Base-by-base conservation (phyloP, 2,888 invertebrate genomes). In the Vanessa cardui region DNA sequence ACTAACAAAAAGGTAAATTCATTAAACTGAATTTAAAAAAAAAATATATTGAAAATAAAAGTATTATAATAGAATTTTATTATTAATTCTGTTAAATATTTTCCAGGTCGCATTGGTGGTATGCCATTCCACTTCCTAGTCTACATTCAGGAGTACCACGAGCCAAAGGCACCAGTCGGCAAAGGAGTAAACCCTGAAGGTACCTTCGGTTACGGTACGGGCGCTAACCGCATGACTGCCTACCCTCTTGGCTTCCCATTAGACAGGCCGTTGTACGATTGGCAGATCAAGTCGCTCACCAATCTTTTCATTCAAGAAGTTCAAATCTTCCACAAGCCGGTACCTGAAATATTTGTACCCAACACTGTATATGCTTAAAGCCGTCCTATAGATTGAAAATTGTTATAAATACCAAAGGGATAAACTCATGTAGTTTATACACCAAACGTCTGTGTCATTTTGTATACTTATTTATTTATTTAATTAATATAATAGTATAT, bases 101-200 rank as follows among this genome's bases (percentile, higher is more conserved):
- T 71, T 3, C n/a, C 76, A 89, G 89, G 89, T 82, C 86, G 81
- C 72, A 77, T 83, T 47, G 81, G 80, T 21, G 96, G 96, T 72
- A 93, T 94, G 90, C 93, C 94, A 39, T 94, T 94, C 82, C 92
- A 94, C 73, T 81, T 95, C 65, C 86, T 94, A 84, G 94, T 94
- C 61, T 92, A 94, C 80, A 93, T 95, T 69, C 88, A 93, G 62
- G 93, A 94, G 69, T 93, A 85, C 80, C 39, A 47, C 5, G 54
- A 46, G 44, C 89, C 92, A 16, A 83, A 86, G 44, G 83, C 88
- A 8, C 79, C 84, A 8, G 83, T 84, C 47, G 83, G 83, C 4
- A 78, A 82, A n/a, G 64, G 58, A 49, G 64, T 39, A 8, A 58
- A 50, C 44, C 21, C 58, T 39, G 64, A 64, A 6, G 33, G 47